phyloP scores from a whole-genome alignment of 2,113 vertebrate species.

The Bagarius yarrelli region DNA sequence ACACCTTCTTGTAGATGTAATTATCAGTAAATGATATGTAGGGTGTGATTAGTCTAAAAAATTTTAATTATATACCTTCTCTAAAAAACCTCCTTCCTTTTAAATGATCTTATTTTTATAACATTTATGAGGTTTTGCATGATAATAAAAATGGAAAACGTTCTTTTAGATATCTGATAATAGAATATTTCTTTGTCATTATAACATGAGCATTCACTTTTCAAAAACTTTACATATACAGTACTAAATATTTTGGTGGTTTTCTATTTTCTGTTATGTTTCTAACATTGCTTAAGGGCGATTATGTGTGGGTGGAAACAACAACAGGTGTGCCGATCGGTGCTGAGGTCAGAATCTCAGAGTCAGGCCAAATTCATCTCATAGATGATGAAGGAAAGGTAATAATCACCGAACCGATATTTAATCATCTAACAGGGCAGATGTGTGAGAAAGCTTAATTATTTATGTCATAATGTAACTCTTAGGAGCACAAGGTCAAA shows the following conservation, averaged over 20 bases:
- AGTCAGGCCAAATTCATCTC: conserved; percentile 78
- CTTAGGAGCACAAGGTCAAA: conserved; percentile 84
- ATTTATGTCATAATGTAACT: conserved; percentile 19
- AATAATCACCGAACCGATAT: conserved; percentile 5
- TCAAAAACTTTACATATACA: neutral
- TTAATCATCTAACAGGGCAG: neutral
- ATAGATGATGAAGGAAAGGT: conserved; percentile 96
- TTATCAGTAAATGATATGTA: neutral
- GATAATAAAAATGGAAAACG: too few relatives aligned
- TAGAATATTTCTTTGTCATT: neutral
- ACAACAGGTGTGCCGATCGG: conserved; percentile 77
- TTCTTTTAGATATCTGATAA: neutral
- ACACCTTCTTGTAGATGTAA: neutral
- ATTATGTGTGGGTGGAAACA: conserved; percentile 88
- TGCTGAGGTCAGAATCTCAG: conserved; percentile 80
- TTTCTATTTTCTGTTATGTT: neutral
- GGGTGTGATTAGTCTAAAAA: neutral
- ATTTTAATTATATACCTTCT: too few relatives aligned
- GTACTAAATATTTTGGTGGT: too few relatives aligned
- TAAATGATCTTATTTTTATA: too few relatives aligned
- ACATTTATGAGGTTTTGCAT: too few relatives aligned
- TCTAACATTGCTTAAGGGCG: conserved; percentile 73
- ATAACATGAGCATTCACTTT: neutral
- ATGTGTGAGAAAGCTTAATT: neutral
- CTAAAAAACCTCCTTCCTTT: too few relatives aligned